Evolutionary conservation across 2,888 invertebrate species (phyloP).

Genomic region (Drosophila barbarae): DNA sequence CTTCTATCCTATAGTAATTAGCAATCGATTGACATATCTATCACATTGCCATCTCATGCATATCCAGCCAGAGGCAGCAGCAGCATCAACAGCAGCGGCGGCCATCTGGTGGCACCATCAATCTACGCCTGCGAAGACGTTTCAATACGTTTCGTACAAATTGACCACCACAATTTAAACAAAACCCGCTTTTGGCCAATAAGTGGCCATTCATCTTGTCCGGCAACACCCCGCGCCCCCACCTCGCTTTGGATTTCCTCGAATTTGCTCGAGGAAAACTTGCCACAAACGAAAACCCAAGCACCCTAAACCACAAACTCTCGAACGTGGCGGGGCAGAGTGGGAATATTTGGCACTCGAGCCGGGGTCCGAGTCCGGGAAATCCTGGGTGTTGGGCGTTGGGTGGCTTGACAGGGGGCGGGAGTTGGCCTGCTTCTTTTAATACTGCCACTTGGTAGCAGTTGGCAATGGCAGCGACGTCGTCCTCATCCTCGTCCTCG

Average conservation of each 20-base stretch:
- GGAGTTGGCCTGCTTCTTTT: conserved; percentile 40
- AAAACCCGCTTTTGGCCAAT: conserved; percentile 56
- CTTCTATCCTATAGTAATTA: conserved; percentile 8
- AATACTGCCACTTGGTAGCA: conserved; percentile 62
- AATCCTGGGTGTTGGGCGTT: conserved; percentile 10
- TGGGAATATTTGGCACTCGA: conserved; percentile 53
- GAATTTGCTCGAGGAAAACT: conserved; percentile 36
- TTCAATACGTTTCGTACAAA: conserved; percentile 44
- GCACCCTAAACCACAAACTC: conserved; percentile 56
- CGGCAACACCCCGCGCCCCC: conserved; percentile 33
- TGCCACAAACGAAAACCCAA: conserved; percentile 55
- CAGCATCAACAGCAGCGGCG: neutral
- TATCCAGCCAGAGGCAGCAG: neutral
- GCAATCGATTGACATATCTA: conserved; percentile 27
- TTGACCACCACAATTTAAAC: conserved; percentile 47
- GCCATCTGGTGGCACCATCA: conserved; percentile 40
- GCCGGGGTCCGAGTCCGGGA: conserved; percentile 19
- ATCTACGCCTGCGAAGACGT: conserved; percentile 39
- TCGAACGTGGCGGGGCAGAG: conserved; percentile 31
- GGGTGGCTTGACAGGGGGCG: conserved; percentile 8
- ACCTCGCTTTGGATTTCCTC: neutral
- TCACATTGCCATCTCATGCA: conserved; percentile 12
- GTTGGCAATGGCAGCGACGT: conserved; percentile 59
- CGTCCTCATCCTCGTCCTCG: conserved; percentile 23
- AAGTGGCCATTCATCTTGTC: conserved; percentile 71